Base-by-base conservation (phyloP, 2,888 invertebrate genomes). In the Athalia circularis region DNA sequence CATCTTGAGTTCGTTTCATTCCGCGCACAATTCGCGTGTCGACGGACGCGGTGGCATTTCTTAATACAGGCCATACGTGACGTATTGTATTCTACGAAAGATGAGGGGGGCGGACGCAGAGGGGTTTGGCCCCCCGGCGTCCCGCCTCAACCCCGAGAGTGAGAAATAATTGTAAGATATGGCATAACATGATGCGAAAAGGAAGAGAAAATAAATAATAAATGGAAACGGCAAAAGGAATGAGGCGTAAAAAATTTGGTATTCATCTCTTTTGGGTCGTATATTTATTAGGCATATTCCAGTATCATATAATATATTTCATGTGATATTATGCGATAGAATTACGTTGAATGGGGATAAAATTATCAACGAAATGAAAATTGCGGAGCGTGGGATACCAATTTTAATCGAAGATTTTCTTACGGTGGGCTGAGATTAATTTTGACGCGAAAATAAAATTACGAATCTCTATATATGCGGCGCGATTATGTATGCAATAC, bases 51-150 rank as follows among this genome's bases (percentile, higher is more conserved):
- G 81, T 80, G 87, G 86, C 84, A 87, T 87, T 87, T 86, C 83
- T 86, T 88, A 87, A 88, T 88, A 87, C 87, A 85, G 84, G 85
- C 82, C 81, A 83, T 74, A 81, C 85, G 83, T 84, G 86, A 88
- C 85, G 84, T 86, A 86, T 85, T 79, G 86, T 82, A 47, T 78
- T 80, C 78, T 45, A 7, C 65, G 29, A 29, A 29, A 29, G 29
- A 29, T 29, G 29, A 29, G 29, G 29, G 54, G n/a, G 54, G 54
- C 1, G 54, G n/a, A n/a, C 54, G 54, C 8, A 54, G 8, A 54
- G n/a, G 8, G n/a, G n/a, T 54, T 54, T 8, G 3, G n/a, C 8
- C 29, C 29, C 29, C 29, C 29, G 29, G 29, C 29, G 29, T 29
- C 29, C 43, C 13, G 29, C 5, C 29, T 4, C 29, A 68, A 11